These are phyloP conservation scores for Seira musarum DNA, from an alignment of 2,888 invertebrate species.

Conservation along the genomic window DNA sequence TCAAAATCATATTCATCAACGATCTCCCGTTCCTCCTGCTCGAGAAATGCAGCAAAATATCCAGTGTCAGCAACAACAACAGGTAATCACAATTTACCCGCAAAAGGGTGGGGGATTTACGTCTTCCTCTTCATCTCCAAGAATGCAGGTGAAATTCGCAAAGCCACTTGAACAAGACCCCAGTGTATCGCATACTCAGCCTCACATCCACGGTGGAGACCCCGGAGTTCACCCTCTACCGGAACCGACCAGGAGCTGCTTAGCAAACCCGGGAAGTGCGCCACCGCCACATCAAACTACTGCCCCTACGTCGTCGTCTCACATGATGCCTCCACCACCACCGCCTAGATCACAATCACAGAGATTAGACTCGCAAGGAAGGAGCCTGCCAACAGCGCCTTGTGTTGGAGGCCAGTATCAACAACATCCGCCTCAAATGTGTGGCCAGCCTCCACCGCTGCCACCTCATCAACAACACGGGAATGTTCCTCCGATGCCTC, in stretches of 20 bases:
- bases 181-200: conserved; percentile 24
- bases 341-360: conserved; percentile 29
- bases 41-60: conserved; percentile 48
- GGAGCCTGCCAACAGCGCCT: conserved; percentile 23
- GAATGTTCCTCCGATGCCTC: conserved; percentile 10
- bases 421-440: neutral
- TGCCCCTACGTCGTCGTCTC: neutral
- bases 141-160: conserved; percentile 56
- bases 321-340: conserved; percentile 36
- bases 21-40: conserved; percentile 51
- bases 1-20: conserved; percentile 43
- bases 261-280: conserved; percentile 30
- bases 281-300: conserved; percentile 6
- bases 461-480: neutral
- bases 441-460: neutral
- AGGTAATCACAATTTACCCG: conserved; percentile 52
- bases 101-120: conserved; percentile 52
- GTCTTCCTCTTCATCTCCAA: conserved; percentile 47
- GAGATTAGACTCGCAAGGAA: conserved; percentile 45
- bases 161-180: conserved; percentile 48
- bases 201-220: conserved; percentile 28
- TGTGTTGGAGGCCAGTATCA: conserved; percentile 21
- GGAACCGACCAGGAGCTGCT: conserved; percentile 45
- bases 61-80: conserved; percentile 52
- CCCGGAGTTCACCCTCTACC: neutral